Evolutionary conservation across 2,888 invertebrate species (phyloP).

Genomic region (Drosophila nr. perissopoda): DNA sequence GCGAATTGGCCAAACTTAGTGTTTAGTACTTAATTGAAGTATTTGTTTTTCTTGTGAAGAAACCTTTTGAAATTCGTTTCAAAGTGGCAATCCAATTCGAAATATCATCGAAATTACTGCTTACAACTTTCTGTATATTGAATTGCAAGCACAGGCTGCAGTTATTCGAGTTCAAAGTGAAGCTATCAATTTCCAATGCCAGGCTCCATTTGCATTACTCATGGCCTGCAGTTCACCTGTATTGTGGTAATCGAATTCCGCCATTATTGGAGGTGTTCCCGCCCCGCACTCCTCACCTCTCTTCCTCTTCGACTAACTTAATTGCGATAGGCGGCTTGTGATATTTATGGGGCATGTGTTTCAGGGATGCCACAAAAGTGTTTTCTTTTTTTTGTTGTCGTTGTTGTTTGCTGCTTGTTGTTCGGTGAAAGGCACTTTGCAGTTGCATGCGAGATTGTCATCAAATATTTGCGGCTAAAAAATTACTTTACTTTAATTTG

Average conservation of each 20-base stretch:
- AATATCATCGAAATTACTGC: slow-evolving; percentile 33
- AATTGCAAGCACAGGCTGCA: slow-evolving; percentile 20
- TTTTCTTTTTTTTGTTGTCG: slow-evolving; percentile 13
- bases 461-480: slow-evolving; percentile 46
- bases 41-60: slow-evolving; percentile 2
- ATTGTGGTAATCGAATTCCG: slow-evolving; percentile 44
- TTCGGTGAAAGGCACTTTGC: slow-evolving; percentile 52
- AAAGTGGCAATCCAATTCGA: slow-evolving; percentile 15
- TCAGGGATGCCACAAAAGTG: slow-evolving; percentile 61
- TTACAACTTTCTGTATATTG: slow-evolving; percentile 15
- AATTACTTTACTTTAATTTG: slow-evolving; percentile 37
- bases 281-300: not conserved
- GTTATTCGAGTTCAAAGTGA: slow-evolving; percentile 42
- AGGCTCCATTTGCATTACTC: slow-evolving; percentile 66
- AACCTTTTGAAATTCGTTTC: slow-evolving; percentile 24
- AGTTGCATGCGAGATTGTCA: slow-evolving; percentile 60
- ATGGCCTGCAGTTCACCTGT: slow-evolving; percentile 32
- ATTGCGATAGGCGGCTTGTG: slow-evolving; percentile 40
- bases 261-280: slow-evolving; percentile 22
- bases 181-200: slow-evolving; percentile 59
- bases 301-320: slow-evolving; percentile 19
- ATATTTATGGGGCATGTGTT: slow-evolving; percentile 56
- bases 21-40: slow-evolving; percentile 1
- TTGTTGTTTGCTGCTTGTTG: not conserved
- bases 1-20: not conserved